Conservation (phyloP, 2,797 vertebrate genomes). For the Moxostoma hubbsi region DNA sequence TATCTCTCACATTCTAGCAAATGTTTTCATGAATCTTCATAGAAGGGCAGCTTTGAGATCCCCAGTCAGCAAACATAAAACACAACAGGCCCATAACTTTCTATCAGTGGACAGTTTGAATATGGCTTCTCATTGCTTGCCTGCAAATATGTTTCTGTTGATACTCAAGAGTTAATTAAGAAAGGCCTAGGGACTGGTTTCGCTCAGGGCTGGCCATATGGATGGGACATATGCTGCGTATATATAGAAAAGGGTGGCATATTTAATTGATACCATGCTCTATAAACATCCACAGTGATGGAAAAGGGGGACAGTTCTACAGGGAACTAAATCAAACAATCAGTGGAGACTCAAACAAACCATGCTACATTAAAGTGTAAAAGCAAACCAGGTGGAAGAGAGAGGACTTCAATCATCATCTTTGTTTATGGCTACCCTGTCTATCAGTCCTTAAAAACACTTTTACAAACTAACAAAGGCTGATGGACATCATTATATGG, state of each 20-base stretch:
- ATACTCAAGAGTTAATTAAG: slow-evolving; percentile 67
- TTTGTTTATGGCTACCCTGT: slow-evolving; percentile 30
- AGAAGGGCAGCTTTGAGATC: not conserved
- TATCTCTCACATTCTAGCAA: too few species aligned
- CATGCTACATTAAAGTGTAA: slow-evolving; percentile 53
- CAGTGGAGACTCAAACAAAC: slow-evolving; percentile 60
- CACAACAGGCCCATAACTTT: not conserved
- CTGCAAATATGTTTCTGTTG: slow-evolving; percentile 46
- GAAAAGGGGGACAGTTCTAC: slow-evolving; percentile 62
- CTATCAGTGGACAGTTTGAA: slow-evolving; percentile 22
- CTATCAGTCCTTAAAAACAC: not conserved
- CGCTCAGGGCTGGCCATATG: slow-evolving; percentile 72
- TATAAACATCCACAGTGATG: slow-evolving; percentile 67
- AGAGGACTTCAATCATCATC: slow-evolving; percentile 5
- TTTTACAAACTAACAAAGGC: not conserved
- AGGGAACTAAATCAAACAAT: slow-evolving; percentile 71
- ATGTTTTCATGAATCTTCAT: not conserved
- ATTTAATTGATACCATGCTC: slow-evolving; percentile 75
- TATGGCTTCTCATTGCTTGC: slow-evolving; percentile 52
- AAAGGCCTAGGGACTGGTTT: slow-evolving; percentile 52
- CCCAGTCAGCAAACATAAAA: slow-evolving; percentile 2
- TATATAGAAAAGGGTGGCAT: slow-evolving; percentile 67
- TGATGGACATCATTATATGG: not conserved
- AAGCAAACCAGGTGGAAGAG: slow-evolving; percentile 29
- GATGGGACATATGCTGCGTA: slow-evolving; percentile 72